Conservation (phyloP, 2,888 invertebrate genomes). For the Thera obeliscata region DNA sequence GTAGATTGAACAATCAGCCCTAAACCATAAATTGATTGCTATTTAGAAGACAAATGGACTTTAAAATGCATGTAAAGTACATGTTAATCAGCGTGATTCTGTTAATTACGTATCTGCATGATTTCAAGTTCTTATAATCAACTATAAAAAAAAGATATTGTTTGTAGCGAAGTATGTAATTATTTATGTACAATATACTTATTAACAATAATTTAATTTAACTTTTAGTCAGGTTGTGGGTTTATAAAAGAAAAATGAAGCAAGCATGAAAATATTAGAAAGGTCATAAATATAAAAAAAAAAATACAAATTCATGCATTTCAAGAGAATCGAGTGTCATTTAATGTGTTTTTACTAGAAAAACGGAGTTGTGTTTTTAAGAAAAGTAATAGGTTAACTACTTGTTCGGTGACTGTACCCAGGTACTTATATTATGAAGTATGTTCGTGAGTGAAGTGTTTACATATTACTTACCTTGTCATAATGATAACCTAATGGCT, state of each 20-base stretch:
- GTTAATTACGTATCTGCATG: background rate
- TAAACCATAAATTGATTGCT: no score
- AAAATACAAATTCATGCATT: background rate
- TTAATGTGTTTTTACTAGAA: no score
- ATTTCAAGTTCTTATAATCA: constrained; percentile 2
- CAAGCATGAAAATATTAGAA: background rate
- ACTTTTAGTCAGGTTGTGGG: background rate
- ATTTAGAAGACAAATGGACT: background rate
- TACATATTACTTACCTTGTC: background rate
- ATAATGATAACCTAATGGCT: background rate
- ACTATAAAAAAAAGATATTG: background rate
- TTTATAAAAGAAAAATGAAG: background rate
- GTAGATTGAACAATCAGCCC: no score
- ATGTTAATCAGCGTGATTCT: background rate
- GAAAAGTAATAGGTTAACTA: background rate
- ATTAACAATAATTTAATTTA: no score
- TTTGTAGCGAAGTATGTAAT: background rate
- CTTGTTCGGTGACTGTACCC: background rate
- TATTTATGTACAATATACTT: no score
- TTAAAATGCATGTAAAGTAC: background rate
- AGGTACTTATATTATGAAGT: background rate
- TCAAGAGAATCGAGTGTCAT: background rate
- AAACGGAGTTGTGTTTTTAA: no score
- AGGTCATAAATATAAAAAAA: background rate
- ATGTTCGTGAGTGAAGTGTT: constrained; percentile 12